Conservation (phyloP, 2,888 invertebrate genomes). For the Drosophila formosana region DNA sequence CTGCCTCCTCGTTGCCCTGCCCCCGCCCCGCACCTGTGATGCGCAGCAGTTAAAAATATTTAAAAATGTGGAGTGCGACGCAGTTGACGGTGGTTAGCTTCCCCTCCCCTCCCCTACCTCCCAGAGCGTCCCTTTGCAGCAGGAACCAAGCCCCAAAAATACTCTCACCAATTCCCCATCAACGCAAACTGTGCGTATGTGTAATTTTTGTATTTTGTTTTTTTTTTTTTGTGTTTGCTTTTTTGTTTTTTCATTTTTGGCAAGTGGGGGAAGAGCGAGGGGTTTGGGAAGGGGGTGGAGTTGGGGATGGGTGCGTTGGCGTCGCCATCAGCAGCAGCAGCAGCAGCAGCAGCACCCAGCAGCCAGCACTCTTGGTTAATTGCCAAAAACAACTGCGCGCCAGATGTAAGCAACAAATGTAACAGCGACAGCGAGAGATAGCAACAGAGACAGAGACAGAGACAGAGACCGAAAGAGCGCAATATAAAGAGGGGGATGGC, state of each 20-base stretch:
- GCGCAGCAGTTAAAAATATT: constrained; percentile 80
- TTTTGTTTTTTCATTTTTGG: constrained; percentile 15
- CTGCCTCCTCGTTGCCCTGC: neutral
- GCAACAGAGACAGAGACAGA: neutral
- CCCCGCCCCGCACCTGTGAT: constrained; percentile 30
- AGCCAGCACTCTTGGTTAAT: constrained; percentile 74
- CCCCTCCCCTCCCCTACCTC: neutral
- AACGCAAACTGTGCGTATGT: constrained; percentile 68
- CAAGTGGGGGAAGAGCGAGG: neutral
- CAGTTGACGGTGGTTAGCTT: constrained; percentile 53
- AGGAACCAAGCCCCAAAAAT: neutral
- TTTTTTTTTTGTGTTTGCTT: constrained; percentile 1
- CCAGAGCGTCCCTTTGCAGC: neutral
- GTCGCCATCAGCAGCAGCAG: constrained; percentile 5
- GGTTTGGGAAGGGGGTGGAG: constrained; percentile 1
- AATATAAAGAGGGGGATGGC: neutral
- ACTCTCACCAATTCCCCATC: constrained; percentile 4
- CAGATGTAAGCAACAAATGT: constrained; percentile 34
- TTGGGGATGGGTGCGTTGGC: neutral
- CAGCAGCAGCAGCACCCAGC: constrained; percentile 14
- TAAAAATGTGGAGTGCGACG: constrained; percentile 71
- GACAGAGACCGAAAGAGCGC: neutral
- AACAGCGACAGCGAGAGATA: constrained; percentile 1
- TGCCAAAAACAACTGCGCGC: constrained; percentile 69
- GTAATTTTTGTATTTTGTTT: constrained; percentile 31